Evolutionary conservation across 2,113 vertebrate genomes (phyloP), one percentile per base, ranked within the genome.

Genomic region (Gobiocypris rarus): DNA sequence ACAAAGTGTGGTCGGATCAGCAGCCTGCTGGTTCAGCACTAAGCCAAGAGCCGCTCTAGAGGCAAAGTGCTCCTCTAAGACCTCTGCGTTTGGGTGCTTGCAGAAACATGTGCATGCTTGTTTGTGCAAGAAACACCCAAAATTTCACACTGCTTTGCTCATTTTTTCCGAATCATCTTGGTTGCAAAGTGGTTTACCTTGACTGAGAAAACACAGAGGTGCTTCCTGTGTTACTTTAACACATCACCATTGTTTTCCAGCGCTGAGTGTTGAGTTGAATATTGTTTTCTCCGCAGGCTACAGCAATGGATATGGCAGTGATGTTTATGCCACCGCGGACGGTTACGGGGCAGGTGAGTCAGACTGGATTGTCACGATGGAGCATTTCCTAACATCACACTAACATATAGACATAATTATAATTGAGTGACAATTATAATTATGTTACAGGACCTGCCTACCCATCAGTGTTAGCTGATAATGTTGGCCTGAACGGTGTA

Each of bases 321-420:
- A 94, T 22, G 91, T 93, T 22, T 93, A 92, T 79, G 59, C 87
- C 9, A 79, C 69, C 17, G 79, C 54, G 19, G 79, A 93, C 4
- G 90, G 90, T 13, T 93, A 92, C 26, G 91, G 92, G 67, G 88
- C 92, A 17, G 94, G 94, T 94, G 84, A 92, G 93, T 92, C 24
- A 43, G 65, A 78, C 22, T 28, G 1, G 9, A 15, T 56, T 45
- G n/a, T 19, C 26, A 13, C 43, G 22, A 13, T 17, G 9, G 15
- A 58, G 19, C 22, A 5, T 48, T 5, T 8, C 65, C 48, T 10
- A 19, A 11, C n/a, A 31, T 81, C 19, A 28, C 17, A 48, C 45
- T 74, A 89, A 65, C 70, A 73, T 19, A 41, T 4, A 67, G 45
- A 82, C 74, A 43, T 81, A 75, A 85, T 85, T 82, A 63, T 79